phyloP scores from a whole-genome alignment of 2,888 invertebrate species.

The Stenodema calcarata region DNA sequence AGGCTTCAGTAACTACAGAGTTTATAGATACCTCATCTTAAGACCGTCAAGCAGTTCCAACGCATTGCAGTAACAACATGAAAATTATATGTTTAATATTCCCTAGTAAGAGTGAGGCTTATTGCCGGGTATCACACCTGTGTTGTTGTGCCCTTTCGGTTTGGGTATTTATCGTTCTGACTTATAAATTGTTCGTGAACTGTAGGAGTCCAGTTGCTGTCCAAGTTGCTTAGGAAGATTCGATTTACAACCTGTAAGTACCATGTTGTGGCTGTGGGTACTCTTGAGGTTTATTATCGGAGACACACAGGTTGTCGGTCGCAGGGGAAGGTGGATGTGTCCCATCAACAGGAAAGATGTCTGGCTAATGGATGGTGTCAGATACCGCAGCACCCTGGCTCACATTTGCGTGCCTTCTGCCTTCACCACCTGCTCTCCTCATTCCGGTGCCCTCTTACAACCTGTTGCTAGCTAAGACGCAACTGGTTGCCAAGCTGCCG shows the following conservation, averaged over 20 bases:
- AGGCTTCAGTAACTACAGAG: not conserved
- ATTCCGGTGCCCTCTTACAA: not conserved
- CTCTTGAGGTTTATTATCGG: too few species aligned
- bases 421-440: not conserved
- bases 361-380: not conserved
- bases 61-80: not conserved
- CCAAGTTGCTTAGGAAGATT: too few species aligned
- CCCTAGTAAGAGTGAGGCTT: not conserved
- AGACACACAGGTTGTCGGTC: too few species aligned
- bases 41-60: not conserved
- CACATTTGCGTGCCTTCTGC: not conserved
- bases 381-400: not conserved
- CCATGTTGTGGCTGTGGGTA: too few species aligned
- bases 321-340: not conserved
- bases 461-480: not conserved
- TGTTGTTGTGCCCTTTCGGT: not conserved
- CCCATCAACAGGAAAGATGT: not conserved
- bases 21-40: not conserved
- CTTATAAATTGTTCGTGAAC: too few species aligned
- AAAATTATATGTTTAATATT: not conserved
- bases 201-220: too few species aligned
- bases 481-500: not conserved
- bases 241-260: too few species aligned
- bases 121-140: not conserved
- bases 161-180: too few species aligned